These are phyloP conservation scores for Amphibalanus amphitrite DNA, from an alignment of 1,140 invertebrate genomes.

Conservation along the genomic window DNA sequence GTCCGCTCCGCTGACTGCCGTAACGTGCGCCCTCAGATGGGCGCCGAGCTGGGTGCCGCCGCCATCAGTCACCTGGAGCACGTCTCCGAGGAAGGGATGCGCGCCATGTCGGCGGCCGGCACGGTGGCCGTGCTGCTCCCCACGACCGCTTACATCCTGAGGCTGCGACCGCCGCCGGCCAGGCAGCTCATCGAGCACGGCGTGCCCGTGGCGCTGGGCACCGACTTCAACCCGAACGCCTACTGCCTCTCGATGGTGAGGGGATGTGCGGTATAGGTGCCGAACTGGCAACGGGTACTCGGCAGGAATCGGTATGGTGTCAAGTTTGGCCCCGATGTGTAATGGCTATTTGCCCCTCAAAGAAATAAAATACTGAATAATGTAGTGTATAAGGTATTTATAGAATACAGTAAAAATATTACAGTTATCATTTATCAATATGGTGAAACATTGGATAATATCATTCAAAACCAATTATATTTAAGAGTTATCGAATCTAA, in stretches of 20 bases:
- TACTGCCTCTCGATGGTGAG: conserved; percentile 37
- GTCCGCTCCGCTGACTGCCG: no score
- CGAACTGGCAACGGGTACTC: no score
- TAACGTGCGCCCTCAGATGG: conserved; percentile 41
- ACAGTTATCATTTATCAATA: neutral
- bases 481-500: neutral
- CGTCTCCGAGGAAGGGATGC: conserved; percentile 33
- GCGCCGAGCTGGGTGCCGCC: conserved; percentile 34
- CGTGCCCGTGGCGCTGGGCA: conserved; percentile 41
- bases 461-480: neutral
- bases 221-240: conserved; percentile 52
- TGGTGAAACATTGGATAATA: neutral
- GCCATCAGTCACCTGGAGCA: conserved; percentile 48
- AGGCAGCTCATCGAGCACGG: conserved; percentile 39
- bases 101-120: conserved; percentile 33
- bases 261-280: no score
- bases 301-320: no score
- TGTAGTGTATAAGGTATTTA: no score
- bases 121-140: conserved; percentile 41
- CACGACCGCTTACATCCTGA: conserved; percentile 42
- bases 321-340: no score
- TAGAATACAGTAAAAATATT: neutral
- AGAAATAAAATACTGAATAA: no score
- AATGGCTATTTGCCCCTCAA: no score
- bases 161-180: conserved; percentile 37